phyloP scores from a whole-genome alignment of 2,797 vertebrate species.

The Amphiprion clarkii region DNA sequence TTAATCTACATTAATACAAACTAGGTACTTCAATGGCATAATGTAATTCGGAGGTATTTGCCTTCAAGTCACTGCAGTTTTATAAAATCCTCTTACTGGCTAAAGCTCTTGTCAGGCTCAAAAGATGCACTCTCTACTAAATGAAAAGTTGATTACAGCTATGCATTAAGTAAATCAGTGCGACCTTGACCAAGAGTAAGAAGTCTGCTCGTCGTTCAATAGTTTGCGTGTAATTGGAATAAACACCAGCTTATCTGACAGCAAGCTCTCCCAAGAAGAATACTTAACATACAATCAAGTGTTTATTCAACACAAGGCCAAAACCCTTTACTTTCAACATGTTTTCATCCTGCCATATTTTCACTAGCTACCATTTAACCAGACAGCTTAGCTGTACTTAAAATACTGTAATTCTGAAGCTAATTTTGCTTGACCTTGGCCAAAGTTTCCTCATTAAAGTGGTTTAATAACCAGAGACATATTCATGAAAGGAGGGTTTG shows the following conservation, averaged over 20 bases:
- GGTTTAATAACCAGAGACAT: constrained; percentile 85
- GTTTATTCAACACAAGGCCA: constrained; percentile 79
- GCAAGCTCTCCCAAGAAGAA: constrained; percentile 64
- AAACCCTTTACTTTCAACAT: constrained; percentile 68
- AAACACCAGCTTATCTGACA: constrained; percentile 79
- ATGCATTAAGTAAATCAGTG: constrained; percentile 63
- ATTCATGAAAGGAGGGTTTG: constrained; percentile 84
- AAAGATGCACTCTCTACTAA: constrained; percentile 49
- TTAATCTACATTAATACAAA: constrained; percentile 49
- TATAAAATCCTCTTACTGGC: constrained; percentile 69
- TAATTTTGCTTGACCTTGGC: constrained; percentile 86
- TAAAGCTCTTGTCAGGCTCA: constrained; percentile 60
- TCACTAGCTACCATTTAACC: constrained; percentile 67
- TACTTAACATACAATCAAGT: constrained; percentile 62
- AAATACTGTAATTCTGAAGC: constrained; percentile 82
- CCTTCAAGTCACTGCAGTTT: constrained; percentile 57
- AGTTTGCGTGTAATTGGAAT: constrained; percentile 77
- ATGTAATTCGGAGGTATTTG: constrained; percentile 57
- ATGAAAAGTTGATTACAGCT: constrained; percentile 63
- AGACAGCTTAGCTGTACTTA: constrained; percentile 83
- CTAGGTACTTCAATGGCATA: constrained; percentile 39
- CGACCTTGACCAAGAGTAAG: constrained; percentile 74
- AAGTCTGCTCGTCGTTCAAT: constrained; percentile 45
- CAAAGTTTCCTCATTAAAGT: constrained; percentile 86
- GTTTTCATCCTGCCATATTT: constrained; percentile 71